phyloP scores from a whole-genome alignment of 2,888 invertebrate genomes.

The Anaspis maculata region DNA sequence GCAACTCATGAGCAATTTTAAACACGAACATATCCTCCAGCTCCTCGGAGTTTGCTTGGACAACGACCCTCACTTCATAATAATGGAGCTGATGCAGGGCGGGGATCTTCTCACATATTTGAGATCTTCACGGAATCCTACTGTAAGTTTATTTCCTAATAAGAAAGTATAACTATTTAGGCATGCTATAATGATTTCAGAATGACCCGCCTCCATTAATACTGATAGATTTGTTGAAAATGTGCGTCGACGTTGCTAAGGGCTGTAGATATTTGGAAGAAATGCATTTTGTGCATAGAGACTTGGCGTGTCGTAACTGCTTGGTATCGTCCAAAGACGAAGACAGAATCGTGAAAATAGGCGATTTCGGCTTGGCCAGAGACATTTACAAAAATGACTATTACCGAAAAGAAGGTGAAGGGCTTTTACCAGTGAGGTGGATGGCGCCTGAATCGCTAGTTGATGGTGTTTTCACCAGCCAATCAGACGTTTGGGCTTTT shows the following conservation, averaged over 20 bases:
- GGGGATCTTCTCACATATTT: conserved; percentile 91
- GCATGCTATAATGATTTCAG: conserved; percentile 42
- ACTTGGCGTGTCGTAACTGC: conserved; percentile 94
- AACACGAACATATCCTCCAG: conserved; percentile 89
- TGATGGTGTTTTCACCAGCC: conserved; percentile 93
- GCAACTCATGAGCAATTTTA: conserved; percentile 93
- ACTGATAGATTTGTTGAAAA: conserved; percentile 76
- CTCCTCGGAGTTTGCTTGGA: conserved; percentile 92
- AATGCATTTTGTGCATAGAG: conserved; percentile 95
- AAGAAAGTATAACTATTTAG: too few species aligned
- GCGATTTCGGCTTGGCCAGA: conserved; percentile 93
- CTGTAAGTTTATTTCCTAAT: conserved; percentile 51
- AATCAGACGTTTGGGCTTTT: conserved; percentile 96
- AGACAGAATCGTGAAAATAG: conserved; percentile 84
- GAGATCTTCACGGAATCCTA: conserved; percentile 67
- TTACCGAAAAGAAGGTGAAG: conserved; percentile 88
- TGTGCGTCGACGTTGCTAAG: conserved; percentile 92
- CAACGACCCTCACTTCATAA: conserved; percentile 85
- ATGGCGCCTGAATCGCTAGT: conserved; percentile 96
- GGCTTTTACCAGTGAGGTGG: conserved; percentile 91
- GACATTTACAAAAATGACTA: conserved; percentile 98
- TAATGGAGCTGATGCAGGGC: conserved; percentile 96
- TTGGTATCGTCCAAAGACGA: conserved; percentile 68
- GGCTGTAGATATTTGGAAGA: conserved; percentile 95
- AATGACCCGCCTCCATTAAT: conserved; percentile 59